Evolutionary conservation across 2,113 vertebrate species (phyloP).

Genomic region (Hoplias malabaricus): DNA sequence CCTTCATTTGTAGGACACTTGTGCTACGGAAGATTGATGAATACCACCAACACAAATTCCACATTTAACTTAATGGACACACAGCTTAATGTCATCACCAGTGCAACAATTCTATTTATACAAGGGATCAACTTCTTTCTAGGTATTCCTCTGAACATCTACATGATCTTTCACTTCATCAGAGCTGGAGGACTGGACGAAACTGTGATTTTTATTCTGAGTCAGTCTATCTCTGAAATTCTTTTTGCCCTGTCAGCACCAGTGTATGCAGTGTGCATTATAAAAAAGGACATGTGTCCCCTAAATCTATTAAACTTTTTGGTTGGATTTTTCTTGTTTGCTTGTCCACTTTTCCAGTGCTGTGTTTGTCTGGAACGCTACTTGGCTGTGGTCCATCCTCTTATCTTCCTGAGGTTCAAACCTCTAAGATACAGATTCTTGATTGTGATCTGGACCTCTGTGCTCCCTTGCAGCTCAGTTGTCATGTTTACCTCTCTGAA

Average conservation of each 20-base stretch:
- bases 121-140: background rate
- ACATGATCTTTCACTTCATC: background rate
- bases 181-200: background rate
- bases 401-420: background rate
- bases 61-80: background rate
- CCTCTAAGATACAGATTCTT: conserved; percentile 5
- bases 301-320: too few relatives aligned
- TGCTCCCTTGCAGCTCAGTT: too few relatives aligned
- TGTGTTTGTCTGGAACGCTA: background rate
- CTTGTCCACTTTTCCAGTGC: background rate
- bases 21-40: background rate
- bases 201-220: background rate
- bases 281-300: too few relatives aligned
- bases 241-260: background rate
- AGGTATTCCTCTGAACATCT: background rate
- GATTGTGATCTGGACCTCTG: too few relatives aligned
- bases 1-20: background rate
- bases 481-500: too few relatives aligned
- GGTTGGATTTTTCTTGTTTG: too few relatives aligned
- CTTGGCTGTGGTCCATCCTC: background rate
- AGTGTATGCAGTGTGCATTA: background rate
- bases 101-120: background rate
- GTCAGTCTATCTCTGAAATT: background rate
- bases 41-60: background rate
- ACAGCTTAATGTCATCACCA: background rate